These are phyloP conservation scores for Oreochromis mossambicus DNA, from an alignment of 2,797 vertebrate genomes.

Conservation along the genomic window DNA sequence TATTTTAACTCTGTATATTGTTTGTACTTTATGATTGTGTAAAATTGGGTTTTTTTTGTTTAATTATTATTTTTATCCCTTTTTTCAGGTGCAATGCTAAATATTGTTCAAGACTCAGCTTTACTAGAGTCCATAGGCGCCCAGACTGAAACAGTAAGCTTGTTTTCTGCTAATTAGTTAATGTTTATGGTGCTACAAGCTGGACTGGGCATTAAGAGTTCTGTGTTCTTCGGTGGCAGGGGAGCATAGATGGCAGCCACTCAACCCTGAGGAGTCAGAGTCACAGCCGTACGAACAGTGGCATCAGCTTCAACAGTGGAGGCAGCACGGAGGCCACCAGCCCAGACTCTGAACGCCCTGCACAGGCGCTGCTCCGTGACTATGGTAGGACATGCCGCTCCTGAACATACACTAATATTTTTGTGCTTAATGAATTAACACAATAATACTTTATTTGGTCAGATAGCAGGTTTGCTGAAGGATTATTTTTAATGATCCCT, in stretches of 20 bases:
- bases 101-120: constrained; percentile 96
- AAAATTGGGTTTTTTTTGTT: neutral
- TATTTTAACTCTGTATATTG: neutral
- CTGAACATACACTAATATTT: neutral
- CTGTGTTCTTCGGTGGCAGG: constrained; percentile 41
- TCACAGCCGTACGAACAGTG: constrained; percentile 92
- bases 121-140: constrained; percentile 91
- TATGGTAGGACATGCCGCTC: constrained; percentile 78
- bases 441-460: neutral
- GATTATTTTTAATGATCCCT: neutral
- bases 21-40: neutral
- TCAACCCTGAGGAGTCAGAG: constrained; percentile 71
- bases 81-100: constrained; percentile 89
- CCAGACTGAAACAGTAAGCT: constrained; percentile 88
- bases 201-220: neutral
- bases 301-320: constrained; percentile 88
- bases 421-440: neutral
- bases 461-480: neutral
- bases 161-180: neutral
- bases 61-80: neutral
- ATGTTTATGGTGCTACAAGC: neutral
- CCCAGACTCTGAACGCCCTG: constrained; percentile 88
- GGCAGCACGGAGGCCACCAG: constrained; percentile 89
- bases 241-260: constrained; percentile 70
- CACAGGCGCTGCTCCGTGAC: constrained; percentile 88